Percentiles rank a stretch among this genome's conserved stretches.
phyloP scores from a whole-genome alignment of 37 sponge, comb jelly and placozoan species.

The Halichondria panicea region DNA sequence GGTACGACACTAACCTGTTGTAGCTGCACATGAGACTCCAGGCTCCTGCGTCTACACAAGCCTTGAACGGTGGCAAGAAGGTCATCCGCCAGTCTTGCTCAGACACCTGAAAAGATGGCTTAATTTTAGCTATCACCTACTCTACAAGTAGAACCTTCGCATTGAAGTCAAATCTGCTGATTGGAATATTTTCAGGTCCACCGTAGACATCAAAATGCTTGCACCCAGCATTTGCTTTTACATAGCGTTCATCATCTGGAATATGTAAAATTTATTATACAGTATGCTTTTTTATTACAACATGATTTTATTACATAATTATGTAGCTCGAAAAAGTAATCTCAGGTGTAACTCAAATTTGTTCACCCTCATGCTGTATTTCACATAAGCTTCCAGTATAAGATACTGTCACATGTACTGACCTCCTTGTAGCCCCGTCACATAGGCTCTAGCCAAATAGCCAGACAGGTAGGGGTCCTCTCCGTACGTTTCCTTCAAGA shows the following conservation, averaged over 20 bases:
- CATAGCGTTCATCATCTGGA: slow-evolving; percentile 46
- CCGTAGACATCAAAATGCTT: slow-evolving; percentile 70
- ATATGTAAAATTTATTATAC: not conserved
- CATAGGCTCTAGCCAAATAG: slow-evolving; percentile 36
- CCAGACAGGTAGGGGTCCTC: slow-evolving; percentile 27
- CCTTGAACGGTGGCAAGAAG: slow-evolving; percentile 57
- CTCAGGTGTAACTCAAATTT: too few relatives aligned
- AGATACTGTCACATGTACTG: too few relatives aligned
- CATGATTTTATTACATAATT: too few relatives aligned
- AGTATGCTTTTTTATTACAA: not conserved
- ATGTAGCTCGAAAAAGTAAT: too few relatives aligned
- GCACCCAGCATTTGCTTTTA: slow-evolving; percentile 66
- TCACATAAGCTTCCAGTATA: too few relatives aligned
- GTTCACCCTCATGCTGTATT: too few relatives aligned
- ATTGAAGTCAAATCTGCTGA: slow-evolving; percentile 48
- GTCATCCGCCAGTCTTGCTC: slow-evolving; percentile 59
- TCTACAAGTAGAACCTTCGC: too few relatives aligned
- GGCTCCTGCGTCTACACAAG: slow-evolving; percentile 53
- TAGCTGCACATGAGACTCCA: slow-evolving; percentile 66
- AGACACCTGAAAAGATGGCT: slow-evolving; percentile 45
- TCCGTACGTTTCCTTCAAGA: slow-evolving; percentile 81
- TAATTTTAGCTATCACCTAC: too few relatives aligned
- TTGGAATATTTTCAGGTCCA: slow-evolving; percentile 71
- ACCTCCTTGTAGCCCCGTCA: slow-evolving; percentile 74
- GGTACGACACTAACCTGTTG: slow-evolving; percentile 45